These are phyloP conservation scores for Protaetia brevitarsis DNA, from an alignment of 1,140 invertebrate genomes.

Conservation along the genomic window DNA sequence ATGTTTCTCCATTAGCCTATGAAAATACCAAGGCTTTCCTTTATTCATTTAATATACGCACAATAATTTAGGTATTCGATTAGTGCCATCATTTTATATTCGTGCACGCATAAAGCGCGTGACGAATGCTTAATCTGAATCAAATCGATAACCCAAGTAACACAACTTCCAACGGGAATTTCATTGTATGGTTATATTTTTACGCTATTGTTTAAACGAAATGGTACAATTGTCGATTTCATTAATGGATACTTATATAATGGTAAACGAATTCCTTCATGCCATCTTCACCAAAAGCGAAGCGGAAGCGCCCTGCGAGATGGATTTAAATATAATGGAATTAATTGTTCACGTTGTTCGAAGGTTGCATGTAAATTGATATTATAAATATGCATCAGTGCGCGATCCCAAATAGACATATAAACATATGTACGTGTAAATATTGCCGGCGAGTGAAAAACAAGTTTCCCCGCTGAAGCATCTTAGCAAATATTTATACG, in stretches of 20 bases:
- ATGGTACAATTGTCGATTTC: neutral
- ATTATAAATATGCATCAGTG: slow-evolving; percentile 10
- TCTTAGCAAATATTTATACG: neutral
- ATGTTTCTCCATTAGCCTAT: no score
- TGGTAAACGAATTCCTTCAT: slow-evolving; percentile 9
- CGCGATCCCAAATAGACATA: neutral
- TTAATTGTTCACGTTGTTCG: neutral
- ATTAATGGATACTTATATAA: neutral
- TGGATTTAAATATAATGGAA: slow-evolving; percentile 14
- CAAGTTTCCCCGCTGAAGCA: neutral
- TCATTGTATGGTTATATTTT: neutral
- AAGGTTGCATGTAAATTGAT: neutral
- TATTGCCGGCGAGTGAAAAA: neutral
- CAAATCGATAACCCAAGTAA: neutral
- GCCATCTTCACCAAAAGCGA: neutral
- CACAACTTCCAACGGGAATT: neutral
- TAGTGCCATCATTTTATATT: no score
- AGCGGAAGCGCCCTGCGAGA: neutral
- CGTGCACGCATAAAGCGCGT: no score
- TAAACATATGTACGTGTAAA: slow-evolving; percentile 10
- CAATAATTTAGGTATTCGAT: no score
- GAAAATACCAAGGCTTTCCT: no score
- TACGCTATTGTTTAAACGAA: neutral
- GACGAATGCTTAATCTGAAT: neutral
- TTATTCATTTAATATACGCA: no score